Conservation (phyloP, 1,140 invertebrate species). For the Penaeus japonicus region DNA sequence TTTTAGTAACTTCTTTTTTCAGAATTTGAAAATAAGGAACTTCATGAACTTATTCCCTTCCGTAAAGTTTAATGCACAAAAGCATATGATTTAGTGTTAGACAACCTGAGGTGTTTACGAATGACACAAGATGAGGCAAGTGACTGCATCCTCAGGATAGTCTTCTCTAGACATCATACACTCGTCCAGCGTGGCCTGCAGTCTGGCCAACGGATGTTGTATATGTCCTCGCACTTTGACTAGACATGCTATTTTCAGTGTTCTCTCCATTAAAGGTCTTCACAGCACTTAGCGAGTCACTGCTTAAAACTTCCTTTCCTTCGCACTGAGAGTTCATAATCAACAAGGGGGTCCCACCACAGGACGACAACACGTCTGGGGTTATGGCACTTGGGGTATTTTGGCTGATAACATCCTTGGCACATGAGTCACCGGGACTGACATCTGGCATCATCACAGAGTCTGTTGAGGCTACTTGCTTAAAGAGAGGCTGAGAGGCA, state of each 20-base stretch:
- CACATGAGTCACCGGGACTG: constrained; percentile 1
- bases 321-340: background rate
- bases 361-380: constrained; percentile 35
- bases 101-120: too few species aligned
- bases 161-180: constrained; percentile 42
- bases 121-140: too few species aligned
- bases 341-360: constrained; percentile 18
- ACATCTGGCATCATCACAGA: constrained; percentile 16
- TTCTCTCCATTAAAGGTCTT: background rate
- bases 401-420: constrained; percentile 23
- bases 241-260: background rate
- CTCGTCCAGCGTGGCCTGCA: background rate
- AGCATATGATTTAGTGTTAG: too few species aligned
- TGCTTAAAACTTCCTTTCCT: background rate
- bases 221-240: background rate
- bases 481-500: constrained; percentile 3
- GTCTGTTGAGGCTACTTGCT: background rate
- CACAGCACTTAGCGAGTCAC: background rate
- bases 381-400: constrained; percentile 27
- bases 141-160: too few species aligned
- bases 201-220: background rate
- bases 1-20: too few species aligned
- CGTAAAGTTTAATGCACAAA: too few species aligned
- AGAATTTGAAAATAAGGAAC: too few species aligned
- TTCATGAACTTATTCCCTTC: too few species aligned